phyloP scores from a whole-genome alignment of 2,113 vertebrate genomes.

The Trematocara variabile region DNA sequence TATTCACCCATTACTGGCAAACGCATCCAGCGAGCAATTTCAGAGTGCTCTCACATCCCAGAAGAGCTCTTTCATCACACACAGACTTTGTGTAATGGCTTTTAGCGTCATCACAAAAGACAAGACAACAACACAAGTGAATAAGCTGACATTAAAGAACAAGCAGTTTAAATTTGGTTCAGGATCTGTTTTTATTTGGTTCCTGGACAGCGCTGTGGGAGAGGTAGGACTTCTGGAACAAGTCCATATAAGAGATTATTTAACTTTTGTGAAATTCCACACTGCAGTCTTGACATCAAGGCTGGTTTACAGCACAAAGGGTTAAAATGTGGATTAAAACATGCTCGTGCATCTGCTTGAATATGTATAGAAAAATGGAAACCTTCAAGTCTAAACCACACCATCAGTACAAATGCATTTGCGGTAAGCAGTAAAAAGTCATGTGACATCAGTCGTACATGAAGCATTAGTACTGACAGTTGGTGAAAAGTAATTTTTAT shows the following conservation, averaged over 20 bases:
- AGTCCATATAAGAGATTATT: not conserved
- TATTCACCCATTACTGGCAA: constrained; percentile 32
- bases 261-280: not conserved
- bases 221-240: not conserved
- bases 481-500: not conserved
- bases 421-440: not conserved
- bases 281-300: not conserved
- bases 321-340: not conserved
- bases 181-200: not conserved
- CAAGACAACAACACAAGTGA: not conserved
- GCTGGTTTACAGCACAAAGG: not conserved
- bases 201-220: not conserved
- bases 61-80: constrained; percentile 13
- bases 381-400: not conserved
- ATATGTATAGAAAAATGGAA: not conserved
- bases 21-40: not conserved
- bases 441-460: not conserved
- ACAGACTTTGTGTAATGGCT: not conserved
- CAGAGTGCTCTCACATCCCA: not conserved
- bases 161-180: not conserved
- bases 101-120: constrained; percentile 13
- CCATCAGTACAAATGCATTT: not conserved
- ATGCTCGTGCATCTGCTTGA: not conserved
- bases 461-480: not conserved
- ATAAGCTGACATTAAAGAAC: not conserved